Evolutionary conservation across 2,888 invertebrate species (phyloP).

Genomic region (Sinotaia quadrata): DNA sequence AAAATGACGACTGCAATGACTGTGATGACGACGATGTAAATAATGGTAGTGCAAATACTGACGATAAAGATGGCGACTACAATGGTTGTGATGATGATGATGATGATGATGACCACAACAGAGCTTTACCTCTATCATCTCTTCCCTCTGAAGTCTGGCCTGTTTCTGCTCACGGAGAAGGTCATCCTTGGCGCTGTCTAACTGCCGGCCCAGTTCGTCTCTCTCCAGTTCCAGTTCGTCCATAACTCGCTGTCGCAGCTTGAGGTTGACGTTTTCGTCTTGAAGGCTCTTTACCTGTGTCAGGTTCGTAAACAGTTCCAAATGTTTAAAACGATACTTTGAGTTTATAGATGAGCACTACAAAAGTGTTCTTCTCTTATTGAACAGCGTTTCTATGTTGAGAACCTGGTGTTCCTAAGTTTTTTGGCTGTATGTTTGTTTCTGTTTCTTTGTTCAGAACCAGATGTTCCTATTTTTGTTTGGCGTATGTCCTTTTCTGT

Average conservation of each 20-base stretch:
- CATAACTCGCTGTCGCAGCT: slow-evolving; percentile 46
- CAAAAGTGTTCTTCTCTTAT: no score
- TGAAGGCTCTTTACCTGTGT: slow-evolving; percentile 42
- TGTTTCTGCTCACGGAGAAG: slow-evolving; percentile 63
- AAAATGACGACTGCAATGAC: no score
- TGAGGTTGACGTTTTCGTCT: slow-evolving; percentile 59
- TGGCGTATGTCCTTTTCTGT: neutral
- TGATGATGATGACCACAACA: no score
- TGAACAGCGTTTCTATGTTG: no score
- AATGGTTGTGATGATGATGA: no score
- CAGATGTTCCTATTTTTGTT: neutral
- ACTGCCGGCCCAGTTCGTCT: slow-evolving; percentile 64
- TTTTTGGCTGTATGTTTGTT: neutral
- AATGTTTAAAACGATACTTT: no score
- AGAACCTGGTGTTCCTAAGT: neutral
- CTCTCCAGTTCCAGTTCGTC: slow-evolving; percentile 61
- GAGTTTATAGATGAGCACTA: no score
- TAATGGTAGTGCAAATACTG: neutral
- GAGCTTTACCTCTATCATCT: slow-evolving; percentile 59
- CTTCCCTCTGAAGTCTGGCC: slow-evolving; percentile 57
- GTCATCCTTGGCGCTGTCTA: slow-evolving; percentile 62
- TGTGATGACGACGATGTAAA: no score
- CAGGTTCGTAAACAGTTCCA: no score
- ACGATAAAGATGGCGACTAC: neutral
- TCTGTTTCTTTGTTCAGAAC: neutral